These are phyloP conservation scores for Polypedilum vanderplanki DNA, from an alignment of 1,140 invertebrate genomes.

Conservation along the genomic window DNA sequence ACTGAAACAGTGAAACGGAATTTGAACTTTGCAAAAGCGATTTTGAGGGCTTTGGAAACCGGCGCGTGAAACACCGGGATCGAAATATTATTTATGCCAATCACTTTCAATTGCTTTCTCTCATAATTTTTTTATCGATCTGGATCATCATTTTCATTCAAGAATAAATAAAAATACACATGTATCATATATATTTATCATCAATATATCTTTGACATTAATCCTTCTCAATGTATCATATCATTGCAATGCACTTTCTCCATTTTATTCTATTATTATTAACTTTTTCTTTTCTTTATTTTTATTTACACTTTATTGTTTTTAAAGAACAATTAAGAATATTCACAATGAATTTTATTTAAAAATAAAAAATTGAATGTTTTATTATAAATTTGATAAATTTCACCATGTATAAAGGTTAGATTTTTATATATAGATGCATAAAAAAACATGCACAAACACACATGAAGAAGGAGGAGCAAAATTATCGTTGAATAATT, in stretches of 20 bases:
- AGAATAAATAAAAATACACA: background rate
- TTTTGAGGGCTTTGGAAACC: background rate
- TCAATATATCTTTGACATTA: background rate
- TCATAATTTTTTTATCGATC: background rate
- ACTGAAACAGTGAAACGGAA: constrained; percentile 38
- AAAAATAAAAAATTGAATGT: too few species aligned
- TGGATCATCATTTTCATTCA: background rate
- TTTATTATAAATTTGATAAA: too few species aligned
- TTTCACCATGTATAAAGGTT: too few species aligned
- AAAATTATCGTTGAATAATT: too few species aligned
- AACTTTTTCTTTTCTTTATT: background rate
- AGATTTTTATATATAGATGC: too few species aligned
- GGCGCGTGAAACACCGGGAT: background rate
- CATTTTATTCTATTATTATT: background rate
- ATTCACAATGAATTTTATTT: too few species aligned
- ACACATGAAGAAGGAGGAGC: too few species aligned
- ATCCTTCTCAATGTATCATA: background rate
- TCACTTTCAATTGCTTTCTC: background rate
- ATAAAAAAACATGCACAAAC: too few species aligned
- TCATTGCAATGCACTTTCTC: background rate
- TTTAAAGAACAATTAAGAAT: background rate
- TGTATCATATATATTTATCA: too few species aligned
- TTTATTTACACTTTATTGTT: background rate
- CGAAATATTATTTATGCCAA: background rate
- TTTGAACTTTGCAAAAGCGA: constrained; percentile 33